Conservation (phyloP, 2,888 invertebrate genomes). For the Dichetophora obliterata region DNA sequence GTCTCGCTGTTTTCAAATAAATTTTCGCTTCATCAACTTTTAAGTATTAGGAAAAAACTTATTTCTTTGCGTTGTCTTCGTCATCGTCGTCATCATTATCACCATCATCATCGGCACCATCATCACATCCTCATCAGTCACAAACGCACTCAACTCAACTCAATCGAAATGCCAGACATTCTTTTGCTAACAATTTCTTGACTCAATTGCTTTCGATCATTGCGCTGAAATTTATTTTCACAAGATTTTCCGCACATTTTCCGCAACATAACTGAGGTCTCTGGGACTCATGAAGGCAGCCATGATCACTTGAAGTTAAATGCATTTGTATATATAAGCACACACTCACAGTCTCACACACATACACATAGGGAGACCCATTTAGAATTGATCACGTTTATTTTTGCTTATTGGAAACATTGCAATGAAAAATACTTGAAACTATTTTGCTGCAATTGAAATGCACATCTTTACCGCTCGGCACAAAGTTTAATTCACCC, state of each 20-base stretch:
- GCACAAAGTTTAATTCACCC: too few relatives aligned
- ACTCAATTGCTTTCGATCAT: conserved; percentile 64
- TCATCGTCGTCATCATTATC: not conserved
- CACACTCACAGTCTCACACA: not conserved
- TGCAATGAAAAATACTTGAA: conserved; percentile 29
- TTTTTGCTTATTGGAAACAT: conserved; percentile 24
- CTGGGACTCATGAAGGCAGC: not conserved
- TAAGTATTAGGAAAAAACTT: not conserved
- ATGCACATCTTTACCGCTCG: not conserved
- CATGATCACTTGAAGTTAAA: conserved; percentile 6
- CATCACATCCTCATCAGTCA: conserved; percentile 1
- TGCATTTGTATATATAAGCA: not conserved
- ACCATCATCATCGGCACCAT: not conserved
- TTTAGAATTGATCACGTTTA: conserved; percentile 31
- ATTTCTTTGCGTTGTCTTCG: not conserved
- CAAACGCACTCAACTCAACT: conserved; percentile 3
- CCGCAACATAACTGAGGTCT: not conserved
- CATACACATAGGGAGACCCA: not conserved
- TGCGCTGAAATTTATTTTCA: conserved; percentile 63
- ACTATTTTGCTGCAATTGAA: conserved; percentile 13
- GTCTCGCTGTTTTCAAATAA: not conserved
- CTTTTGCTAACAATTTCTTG: conserved; percentile 45
- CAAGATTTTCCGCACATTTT: conserved; percentile 50
- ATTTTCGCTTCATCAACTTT: conserved; percentile 21
- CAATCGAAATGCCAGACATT: conserved; percentile 29